These are phyloP conservation scores for Bombus soroeensis DNA, from an alignment of 1,140 invertebrate species.

Conservation along the genomic window DNA sequence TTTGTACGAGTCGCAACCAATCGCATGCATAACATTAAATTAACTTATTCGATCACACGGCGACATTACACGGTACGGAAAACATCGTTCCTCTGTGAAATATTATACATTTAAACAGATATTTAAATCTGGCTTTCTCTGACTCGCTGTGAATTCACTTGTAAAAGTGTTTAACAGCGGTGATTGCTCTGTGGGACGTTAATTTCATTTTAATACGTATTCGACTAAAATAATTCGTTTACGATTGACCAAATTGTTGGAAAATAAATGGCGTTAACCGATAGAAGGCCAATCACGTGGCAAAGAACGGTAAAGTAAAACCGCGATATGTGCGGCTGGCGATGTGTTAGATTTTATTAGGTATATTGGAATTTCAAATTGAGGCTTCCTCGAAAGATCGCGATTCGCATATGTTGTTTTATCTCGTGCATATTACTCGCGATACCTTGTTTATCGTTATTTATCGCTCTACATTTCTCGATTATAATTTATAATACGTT, in stretches of 20 bases:
- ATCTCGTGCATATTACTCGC: background rate
- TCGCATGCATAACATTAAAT: background rate
- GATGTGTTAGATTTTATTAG: constrained; percentile 32
- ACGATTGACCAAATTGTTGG: background rate
- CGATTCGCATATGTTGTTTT: background rate
- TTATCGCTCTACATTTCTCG: too few relatives aligned
- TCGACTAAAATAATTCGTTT: constrained; percentile 16
- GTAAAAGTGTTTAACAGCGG: constrained; percentile 1
- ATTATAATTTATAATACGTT: too few relatives aligned
- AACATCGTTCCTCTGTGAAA: background rate
- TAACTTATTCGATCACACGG: constrained; percentile 1
- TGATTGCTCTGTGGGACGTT: background rate
- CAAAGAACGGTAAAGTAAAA: constrained; percentile 10
- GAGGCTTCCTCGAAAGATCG: constrained; percentile 12
- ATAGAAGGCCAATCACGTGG: constrained; percentile 7
- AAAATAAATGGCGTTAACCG: constrained; percentile 4
- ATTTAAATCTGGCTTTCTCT: constrained; percentile 5
- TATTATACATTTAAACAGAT: constrained; percentile 8
- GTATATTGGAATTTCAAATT: constrained; percentile 32
- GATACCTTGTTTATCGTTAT: background rate
- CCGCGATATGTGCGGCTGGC: background rate
- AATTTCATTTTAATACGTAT: constrained; percentile 22
- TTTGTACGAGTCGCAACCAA: background rate
- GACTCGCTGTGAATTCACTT: background rate
- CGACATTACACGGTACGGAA: background rate